Base-by-base conservation (phyloP, 2,113 vertebrate genomes). In the Ageneiosus marmoratus region DNA sequence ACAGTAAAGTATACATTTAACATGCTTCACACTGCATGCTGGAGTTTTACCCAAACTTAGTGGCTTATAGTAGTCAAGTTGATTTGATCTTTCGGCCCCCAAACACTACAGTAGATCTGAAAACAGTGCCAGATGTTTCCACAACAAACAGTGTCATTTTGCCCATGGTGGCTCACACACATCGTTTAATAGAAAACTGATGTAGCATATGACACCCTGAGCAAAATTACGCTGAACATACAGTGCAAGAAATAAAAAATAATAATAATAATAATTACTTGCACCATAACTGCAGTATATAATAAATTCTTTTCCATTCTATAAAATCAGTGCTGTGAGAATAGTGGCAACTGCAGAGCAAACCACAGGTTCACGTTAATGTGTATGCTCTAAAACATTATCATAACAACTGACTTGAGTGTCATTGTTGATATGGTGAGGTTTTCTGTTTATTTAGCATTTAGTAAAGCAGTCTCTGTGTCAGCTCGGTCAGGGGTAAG, bases 141-240 rank as follows among this genome's bases (percentile, higher is more conserved):
- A 27, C 69, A 73, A 73, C 69, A 70, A 70, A 46, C 37, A 48
- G 41, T 48, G 44, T 48, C 24, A 46, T 73, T 48, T 73, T 73
- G 37, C 67, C 27, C 12, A 73, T 48, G 69, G 44, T 27, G n/a
- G 44, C 44, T 73, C 41, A 73, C 6, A 27, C 32, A 20, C 58
- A 8, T 8, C 5, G 34, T 2, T 65, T 65, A 32, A 29, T 18
- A 32, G 16, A 7, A 22, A 41, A 67, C n/a, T 29, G 27, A 62
- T 62, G 58, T 62, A 12, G 11, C 11, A 12, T 22, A 18, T 46
- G 67, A 22, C 24, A 70, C 22, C 4, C 41, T 46, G 5, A 72
- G 41, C 24, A 72, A 72, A 46, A n/a, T 72, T 5, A 46, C 69
- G 27, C 11, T 72, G 41, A n/a, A 24, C 22, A 72, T n/a, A 72